Evolutionary conservation across 2,888 invertebrate species (phyloP), one percentile per base, ranked within the genome.

Genomic region (Drosophila kanekoi): DNA sequence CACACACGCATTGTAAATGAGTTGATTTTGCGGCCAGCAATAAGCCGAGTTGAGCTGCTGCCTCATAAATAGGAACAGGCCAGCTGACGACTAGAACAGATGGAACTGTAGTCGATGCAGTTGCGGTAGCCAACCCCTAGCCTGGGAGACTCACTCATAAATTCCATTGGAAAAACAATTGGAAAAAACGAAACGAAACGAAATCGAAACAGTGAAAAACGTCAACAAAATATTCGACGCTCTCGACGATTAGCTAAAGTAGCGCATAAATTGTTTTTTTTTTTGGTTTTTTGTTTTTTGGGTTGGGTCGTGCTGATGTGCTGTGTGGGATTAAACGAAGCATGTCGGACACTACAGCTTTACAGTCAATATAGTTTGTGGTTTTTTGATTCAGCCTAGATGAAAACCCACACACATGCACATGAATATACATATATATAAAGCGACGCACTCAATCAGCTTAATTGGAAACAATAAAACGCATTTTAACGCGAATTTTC

Each of bases 381-480:
- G 10, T 2, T 18, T 53, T 28, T 23, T 11, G 20, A 18, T 54
- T 33, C 37, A 47, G 9, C 41, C 52, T 47, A 28, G 28, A 40
- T 11, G 32, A 11, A 28, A 18, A 20, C 9, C 16, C 18, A 6
- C 14, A 38, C 16, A 58, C 14, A 48, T 18, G 10, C n/a, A 41
- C 32, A 47, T 23, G 23, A 8, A 23, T 23, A 5, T 9, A 35
- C 0, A 13, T 11, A 2, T 10, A 32, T 37, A 11, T n/a, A 47
- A 56, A 38, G 56, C 62, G 54, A 70, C 48, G 63, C 84, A 87
- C 72, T 77, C 87, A 85, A 87, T 83, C 79, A 78, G 69, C 82
- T 68, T 83, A 87, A 83, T 83, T 83, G 82, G 73, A 70, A 87
- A 81, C 87, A 83, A 83, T 87, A 85, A 82, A 87, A 83, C 72